These are phyloP conservation scores for Calonectris borealis DNA, from an alignment of 2,113 vertebrate species.

Conservation along the genomic window DNA sequence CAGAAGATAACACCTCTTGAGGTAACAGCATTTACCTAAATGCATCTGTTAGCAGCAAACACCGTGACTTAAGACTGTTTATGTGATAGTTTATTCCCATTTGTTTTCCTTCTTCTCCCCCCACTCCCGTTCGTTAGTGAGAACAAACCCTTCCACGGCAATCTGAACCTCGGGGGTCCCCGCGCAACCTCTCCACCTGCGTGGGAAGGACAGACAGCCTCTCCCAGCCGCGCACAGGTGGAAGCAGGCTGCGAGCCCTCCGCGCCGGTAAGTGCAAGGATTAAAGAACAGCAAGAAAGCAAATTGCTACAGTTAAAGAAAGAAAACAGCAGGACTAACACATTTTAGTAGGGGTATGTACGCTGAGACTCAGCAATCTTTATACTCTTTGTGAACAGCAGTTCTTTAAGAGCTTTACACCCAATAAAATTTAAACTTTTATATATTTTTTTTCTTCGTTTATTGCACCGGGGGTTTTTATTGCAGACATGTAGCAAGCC, in stretches of 20 bases:
- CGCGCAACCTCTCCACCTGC: background rate
- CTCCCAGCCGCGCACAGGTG: constrained; percentile 10
- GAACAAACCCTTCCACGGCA: background rate
- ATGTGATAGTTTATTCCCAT: constrained; percentile 60
- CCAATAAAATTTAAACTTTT: constrained; percentile 77
- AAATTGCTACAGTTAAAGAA: constrained; percentile 16
- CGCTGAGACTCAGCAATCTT: constrained; percentile 35
- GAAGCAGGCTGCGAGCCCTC: background rate
- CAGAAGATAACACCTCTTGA: constrained; percentile 85
- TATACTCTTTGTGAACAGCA: constrained; percentile 54
- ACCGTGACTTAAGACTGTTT: constrained; percentile 60
- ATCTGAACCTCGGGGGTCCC: background rate
- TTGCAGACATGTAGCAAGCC: constrained; percentile 68
- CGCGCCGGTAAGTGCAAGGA: background rate
- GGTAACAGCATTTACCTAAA: constrained; percentile 83
- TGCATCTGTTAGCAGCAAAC: constrained; percentile 76
- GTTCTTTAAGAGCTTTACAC: constrained; percentile 79
- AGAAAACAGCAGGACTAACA: constrained; percentile 59
- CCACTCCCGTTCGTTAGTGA: background rate
- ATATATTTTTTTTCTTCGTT: constrained; percentile 72
- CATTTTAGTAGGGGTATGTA: constrained; percentile 7
- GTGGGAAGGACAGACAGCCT: background rate
- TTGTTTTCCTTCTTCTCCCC: constrained; percentile 16
- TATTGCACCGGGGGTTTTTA: constrained; percentile 66
- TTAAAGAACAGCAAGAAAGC: constrained; percentile 43